Base-by-base conservation (phyloP, 2,113 vertebrate genomes). In the Paracanthobrama guichenoti region DNA sequence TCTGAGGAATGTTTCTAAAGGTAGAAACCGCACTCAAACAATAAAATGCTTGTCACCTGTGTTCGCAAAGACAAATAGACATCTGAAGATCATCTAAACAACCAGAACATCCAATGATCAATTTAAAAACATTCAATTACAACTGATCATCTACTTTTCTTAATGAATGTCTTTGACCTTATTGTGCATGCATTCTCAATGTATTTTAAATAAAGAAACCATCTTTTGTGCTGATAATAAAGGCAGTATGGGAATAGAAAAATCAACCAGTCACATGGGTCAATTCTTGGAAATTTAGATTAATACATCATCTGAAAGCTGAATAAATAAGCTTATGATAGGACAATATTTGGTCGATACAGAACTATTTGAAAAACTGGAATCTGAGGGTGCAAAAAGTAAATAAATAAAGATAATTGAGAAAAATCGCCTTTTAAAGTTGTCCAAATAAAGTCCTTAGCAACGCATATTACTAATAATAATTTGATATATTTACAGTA, bases 1-100 rank as follows among this genome's bases (percentile, higher is more conserved):
- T 83, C 85, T 81, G 53, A 86, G 73, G 85, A 86, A 87, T 87
- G 86, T 55, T 31, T 84, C 72, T 83, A 74, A 87, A 83, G 77
- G 67, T 85, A 87, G 84, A 86, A 78, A 88, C 85, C 13, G 16
- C 26, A 16, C 48, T 20, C 11, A 66, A 48, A 67, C 39, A 79
- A 83, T 46, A 62, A 62, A 60, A 39, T 14, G 35, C 35, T 44
- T 42, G 3, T 39, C 55, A 60, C 75, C 55, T 78, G 53, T 50
- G n/a, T 46, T n/a, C 11, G 18, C 53, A 20, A 53, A 53, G 6
- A 72, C 69, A 44, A 44, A 9, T n/a, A 4, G 12, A 44, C 12
- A 55, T 55, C 18, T 55, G 18, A 57, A 57, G 28, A 55, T 13
- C 28, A 77, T 59, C 53, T 13, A 42, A 24, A 50, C 20, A 12